Percentiles rank a stretch among this genome's conserved stretches.
Conservation (phyloP, 2,888 invertebrate genomes). For the Melanargia galathea region DNA sequence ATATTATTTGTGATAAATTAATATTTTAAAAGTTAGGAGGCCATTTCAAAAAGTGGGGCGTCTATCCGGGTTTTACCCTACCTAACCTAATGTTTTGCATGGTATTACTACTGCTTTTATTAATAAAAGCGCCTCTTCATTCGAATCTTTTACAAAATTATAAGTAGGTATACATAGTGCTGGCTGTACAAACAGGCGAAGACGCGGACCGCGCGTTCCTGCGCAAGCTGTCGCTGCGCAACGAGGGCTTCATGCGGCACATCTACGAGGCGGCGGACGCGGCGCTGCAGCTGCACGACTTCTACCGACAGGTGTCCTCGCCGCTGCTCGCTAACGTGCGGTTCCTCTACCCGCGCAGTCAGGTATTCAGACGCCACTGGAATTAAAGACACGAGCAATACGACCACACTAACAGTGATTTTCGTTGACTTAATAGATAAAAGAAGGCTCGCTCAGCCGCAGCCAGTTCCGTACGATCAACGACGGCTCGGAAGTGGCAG, state of each 20-base stretch:
- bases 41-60: too few species aligned
- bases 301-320: constrained; percentile 86
- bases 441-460: constrained; percentile 75
- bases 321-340: constrained; percentile 85
- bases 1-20: too few species aligned
- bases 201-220: constrained; percentile 86
- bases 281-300: constrained; percentile 84
- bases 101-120: too few species aligned
- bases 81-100: too few species aligned
- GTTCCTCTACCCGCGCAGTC: constrained; percentile 57
- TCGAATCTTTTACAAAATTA: too few species aligned
- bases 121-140: too few species aligned
- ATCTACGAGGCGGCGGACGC: constrained; percentile 89
- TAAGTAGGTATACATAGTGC: too few species aligned
- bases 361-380: not conserved
- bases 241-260: constrained; percentile 85
- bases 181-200: constrained; percentile 63
- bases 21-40: too few species aligned
- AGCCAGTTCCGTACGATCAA: constrained; percentile 82
- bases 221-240: constrained; percentile 84
- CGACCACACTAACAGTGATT: not conserved
- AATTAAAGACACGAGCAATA: not conserved
- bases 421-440: constrained; percentile 56
- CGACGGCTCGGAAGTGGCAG: constrained; percentile 84
- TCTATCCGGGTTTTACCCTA: too few species aligned